A percentile compares a stretch with the other conserved stretches of the same genome.
These are phyloP conservation scores for Otus sunia DNA, from an alignment of 2,113 vertebrate species.

Conservation along the genomic window DNA sequence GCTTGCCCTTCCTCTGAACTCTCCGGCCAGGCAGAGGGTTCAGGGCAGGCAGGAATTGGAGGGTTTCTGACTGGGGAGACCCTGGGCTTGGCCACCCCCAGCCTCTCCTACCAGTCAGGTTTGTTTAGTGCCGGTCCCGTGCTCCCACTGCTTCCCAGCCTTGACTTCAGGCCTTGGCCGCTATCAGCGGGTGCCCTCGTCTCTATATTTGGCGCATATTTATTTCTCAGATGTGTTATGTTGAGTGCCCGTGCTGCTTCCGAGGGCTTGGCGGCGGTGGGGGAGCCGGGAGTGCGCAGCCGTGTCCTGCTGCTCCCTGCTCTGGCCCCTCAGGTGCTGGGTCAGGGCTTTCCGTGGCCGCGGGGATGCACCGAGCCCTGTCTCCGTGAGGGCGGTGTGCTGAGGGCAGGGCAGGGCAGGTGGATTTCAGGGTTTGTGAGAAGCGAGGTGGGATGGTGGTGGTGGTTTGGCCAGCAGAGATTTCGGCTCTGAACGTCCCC, in stretches of 20 bases:
- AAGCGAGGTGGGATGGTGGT: too few relatives aligned
- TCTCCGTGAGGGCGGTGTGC: not conserved
- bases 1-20: not conserved
- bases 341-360: not conserved
- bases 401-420: too few relatives aligned
- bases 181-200: not conserved
- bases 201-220: not conserved
- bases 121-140: not conserved
- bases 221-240: not conserved
- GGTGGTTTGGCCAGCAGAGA: not conserved
- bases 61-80: not conserved
- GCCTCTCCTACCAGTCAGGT: not conserved
- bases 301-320: not conserved
- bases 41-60: fast-evolving
- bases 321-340: fast-evolving
- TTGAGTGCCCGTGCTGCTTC: not conserved
- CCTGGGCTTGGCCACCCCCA: fast-evolving
- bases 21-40: not conserved
- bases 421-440: too few relatives aligned
- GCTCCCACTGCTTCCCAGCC: not conserved
- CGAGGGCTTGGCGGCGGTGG: fast-evolving
- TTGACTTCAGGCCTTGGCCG: not conserved
- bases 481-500: not conserved
- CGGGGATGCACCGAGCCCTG: not conserved
- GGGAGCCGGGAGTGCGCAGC: not conserved